A percentile compares a stretch with the other conserved stretches of the same genome.
These are phyloP conservation scores for Dicyrtoma fusca DNA, from an alignment of 2,888 invertebrate species.

Conservation along the genomic window DNA sequence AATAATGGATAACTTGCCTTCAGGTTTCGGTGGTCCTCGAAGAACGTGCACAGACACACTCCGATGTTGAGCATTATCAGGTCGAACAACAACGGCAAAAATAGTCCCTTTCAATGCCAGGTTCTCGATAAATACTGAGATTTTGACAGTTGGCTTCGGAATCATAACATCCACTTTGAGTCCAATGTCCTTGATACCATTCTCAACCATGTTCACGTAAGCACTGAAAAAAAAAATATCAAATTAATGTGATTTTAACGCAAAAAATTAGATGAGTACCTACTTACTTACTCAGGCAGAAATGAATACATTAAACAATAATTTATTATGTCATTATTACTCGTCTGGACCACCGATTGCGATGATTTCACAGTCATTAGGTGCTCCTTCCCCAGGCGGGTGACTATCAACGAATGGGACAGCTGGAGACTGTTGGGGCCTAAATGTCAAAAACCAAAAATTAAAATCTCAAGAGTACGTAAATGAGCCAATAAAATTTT, in stretches of 20 bases:
- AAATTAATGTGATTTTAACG: background rate
- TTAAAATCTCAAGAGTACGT: too few species aligned
- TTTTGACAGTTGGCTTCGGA: slow-evolving; percentile 43
- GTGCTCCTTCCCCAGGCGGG: too few species aligned
- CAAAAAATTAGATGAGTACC: background rate
- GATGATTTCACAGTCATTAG: slow-evolving; percentile 23
- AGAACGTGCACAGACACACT: slow-evolving; percentile 49
- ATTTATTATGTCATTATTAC: background rate
- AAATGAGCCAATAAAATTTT: too few species aligned
- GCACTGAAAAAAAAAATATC: slow-evolving; percentile 31
- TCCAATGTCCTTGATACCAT: slow-evolving; percentile 39
- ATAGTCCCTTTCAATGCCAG: slow-evolving; percentile 46
- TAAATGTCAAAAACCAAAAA: too few species aligned
- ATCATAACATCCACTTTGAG: slow-evolving; percentile 52
- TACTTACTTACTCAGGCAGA: background rate
- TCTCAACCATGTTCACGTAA: slow-evolving; percentile 49
- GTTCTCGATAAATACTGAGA: slow-evolving; percentile 45
- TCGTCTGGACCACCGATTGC: background rate
- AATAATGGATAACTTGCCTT: slow-evolving; percentile 61
- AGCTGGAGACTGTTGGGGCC: too few species aligned
- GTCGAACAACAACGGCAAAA: slow-evolving; percentile 50
- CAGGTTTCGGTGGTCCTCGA: slow-evolving; percentile 57
- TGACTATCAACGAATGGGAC: too few species aligned
- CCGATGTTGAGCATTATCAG: slow-evolving; percentile 44
- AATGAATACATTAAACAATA: background rate